Conservation (phyloP, 2,888 invertebrate species). For the Dasysyrphus tricinctus region DNA sequence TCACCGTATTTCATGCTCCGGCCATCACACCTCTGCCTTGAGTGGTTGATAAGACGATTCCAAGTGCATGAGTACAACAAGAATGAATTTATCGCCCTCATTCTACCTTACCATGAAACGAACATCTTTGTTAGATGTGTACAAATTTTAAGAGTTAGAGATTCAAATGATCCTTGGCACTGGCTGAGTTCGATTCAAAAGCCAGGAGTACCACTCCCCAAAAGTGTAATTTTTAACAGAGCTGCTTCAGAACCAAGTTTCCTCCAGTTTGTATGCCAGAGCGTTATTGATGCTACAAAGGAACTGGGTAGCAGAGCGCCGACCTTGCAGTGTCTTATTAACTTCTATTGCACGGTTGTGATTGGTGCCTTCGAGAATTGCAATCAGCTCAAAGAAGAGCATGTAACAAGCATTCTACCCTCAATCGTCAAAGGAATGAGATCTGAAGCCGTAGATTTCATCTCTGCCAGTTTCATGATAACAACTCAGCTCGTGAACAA, state of each 20-base stretch:
- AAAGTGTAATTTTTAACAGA: constrained; percentile 89
- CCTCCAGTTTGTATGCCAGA: constrained; percentile 86
- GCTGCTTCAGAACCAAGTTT: constrained; percentile 87
- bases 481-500: constrained; percentile 88
- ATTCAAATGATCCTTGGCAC: constrained; percentile 87
- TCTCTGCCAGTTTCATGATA: constrained; percentile 90
- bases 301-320: constrained; percentile 85
- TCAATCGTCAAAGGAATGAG: constrained; percentile 89
- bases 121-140: constrained; percentile 93
- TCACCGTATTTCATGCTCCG: constrained; percentile 95
- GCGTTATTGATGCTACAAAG: constrained; percentile 85
- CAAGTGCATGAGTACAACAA: constrained; percentile 95
- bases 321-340: constrained; percentile 88
- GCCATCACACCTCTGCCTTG: constrained; percentile 93
- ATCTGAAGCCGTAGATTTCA: constrained; percentile 88
- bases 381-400: constrained; percentile 85
- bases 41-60: constrained; percentile 97
- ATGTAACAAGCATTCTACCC: constrained; percentile 89
- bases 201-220: constrained; percentile 89
- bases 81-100: constrained; percentile 90
- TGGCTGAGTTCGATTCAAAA: constrained; percentile 91
- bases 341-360: constrained; percentile 91
- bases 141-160: constrained; percentile 89
- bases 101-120: constrained; percentile 96
- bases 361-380: constrained; percentile 88